These are phyloP conservation scores for Danio albolineatus DNA, from an alignment of 2,797 vertebrate species.

Conservation along the genomic window DNA sequence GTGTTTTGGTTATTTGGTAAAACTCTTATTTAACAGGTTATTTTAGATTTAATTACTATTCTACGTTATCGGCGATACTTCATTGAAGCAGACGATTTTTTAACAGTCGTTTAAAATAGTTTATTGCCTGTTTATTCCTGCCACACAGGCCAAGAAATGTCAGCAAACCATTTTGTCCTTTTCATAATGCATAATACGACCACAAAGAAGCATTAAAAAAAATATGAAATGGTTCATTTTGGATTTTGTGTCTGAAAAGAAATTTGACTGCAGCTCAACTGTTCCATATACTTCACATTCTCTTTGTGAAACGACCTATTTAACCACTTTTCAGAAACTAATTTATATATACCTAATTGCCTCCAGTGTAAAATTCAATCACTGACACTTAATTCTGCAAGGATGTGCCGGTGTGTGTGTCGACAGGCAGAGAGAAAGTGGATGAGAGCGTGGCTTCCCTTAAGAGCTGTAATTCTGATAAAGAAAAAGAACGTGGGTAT, in stretches of 20 bases:
- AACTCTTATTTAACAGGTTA: no score
- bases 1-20: background rate
- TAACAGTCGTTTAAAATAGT: background rate
- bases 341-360: conserved; percentile 48
- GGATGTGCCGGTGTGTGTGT: conserved; percentile 28
- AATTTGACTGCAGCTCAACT: conserved; percentile 26
- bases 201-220: background rate
- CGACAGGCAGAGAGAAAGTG: background rate
- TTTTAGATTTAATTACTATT: background rate
- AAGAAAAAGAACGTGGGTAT: conserved; percentile 21
- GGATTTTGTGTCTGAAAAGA: conserved; percentile 2
- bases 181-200: background rate
- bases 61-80: background rate
- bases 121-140: background rate
- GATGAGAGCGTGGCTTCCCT: conserved; percentile 12
- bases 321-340: conserved; percentile 42
- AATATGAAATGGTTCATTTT: background rate
- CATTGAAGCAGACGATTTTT: background rate
- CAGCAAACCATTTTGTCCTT: background rate
- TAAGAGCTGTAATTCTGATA: conserved; percentile 36
- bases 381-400: conserved; percentile 25
- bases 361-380: conserved; percentile 44
- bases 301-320: conserved; percentile 39
- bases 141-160: background rate
- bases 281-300: conserved; percentile 34